Conservation (phyloP, 2,797 vertebrate species). For the Carapus acus region DNA sequence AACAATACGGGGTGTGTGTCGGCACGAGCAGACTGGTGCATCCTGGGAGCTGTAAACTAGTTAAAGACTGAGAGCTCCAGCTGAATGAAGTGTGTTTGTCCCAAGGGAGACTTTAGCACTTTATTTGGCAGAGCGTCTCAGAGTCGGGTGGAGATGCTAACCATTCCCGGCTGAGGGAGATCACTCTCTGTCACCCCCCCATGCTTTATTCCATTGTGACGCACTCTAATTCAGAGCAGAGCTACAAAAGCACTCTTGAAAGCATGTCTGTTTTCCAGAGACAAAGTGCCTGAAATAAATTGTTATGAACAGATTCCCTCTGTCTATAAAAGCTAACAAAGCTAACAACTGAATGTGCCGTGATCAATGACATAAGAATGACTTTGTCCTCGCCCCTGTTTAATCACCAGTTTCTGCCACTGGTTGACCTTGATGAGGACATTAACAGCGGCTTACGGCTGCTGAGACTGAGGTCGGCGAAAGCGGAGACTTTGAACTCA, state of each 20-base stretch:
- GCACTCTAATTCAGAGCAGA: conserved; percentile 62
- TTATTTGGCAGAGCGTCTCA: conserved; percentile 37
- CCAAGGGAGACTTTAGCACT: conserved; percentile 37
- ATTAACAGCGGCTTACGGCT: conserved; percentile 39
- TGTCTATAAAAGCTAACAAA: too few relatives aligned
- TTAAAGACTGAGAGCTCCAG: conserved; percentile 33
- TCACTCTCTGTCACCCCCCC: conserved; percentile 52
- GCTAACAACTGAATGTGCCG: too few relatives aligned
- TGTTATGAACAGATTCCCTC: too few relatives aligned
- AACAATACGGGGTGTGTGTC: conserved; percentile 17
- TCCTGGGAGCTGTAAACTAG: conserved; percentile 30
- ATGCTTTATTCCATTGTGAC: conserved; percentile 54
- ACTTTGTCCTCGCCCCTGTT: conserved; percentile 21
- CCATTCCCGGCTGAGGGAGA: conserved; percentile 51
- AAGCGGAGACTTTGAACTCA: conserved; percentile 1
- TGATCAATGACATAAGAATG: too few relatives aligned
- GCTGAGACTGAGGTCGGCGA: conserved; percentile 17
- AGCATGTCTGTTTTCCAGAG: too few relatives aligned
- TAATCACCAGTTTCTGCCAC: conserved; percentile 7
- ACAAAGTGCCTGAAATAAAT: too few relatives aligned
- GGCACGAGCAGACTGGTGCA: conserved; percentile 9
- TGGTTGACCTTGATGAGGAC: conserved; percentile 18
- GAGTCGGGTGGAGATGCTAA: conserved; percentile 36
- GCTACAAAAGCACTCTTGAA: neutral
- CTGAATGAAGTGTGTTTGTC: conserved; percentile 46